Evolutionary conservation across 2,888 invertebrate species (phyloP).

Genomic region (Drosophila paramelanica): DNA sequence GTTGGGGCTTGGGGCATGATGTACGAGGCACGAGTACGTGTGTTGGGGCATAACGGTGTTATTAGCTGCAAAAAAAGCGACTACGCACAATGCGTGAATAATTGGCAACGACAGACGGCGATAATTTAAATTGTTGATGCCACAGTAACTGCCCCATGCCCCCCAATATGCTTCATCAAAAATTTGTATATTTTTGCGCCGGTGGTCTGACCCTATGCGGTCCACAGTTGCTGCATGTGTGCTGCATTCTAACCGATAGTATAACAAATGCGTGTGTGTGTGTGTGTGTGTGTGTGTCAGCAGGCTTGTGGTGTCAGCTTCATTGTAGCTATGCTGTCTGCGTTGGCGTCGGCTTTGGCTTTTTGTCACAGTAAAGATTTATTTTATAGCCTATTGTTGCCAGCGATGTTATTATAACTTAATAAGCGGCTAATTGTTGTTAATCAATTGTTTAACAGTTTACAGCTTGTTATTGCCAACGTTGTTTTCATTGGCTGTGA

Average conservation of each 20-base stretch:
- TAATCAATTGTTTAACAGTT: slow-evolving; percentile 84
- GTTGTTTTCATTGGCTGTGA: slow-evolving; percentile 37
- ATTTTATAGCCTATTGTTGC: slow-evolving; percentile 57
- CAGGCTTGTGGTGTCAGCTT: slow-evolving; percentile 5
- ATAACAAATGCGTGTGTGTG: slow-evolving; percentile 8
- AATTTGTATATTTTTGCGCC: slow-evolving; percentile 29
- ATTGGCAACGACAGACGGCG: slow-evolving; percentile 64
- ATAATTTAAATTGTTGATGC: slow-evolving; percentile 72
- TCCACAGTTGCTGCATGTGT: slow-evolving; percentile 1
- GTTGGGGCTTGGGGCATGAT: slow-evolving; percentile 5
- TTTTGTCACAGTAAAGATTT: slow-evolving; percentile 56
- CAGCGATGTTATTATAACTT: slow-evolving; percentile 74
- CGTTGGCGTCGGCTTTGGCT: slow-evolving; percentile 33
- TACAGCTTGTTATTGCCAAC: slow-evolving; percentile 64
- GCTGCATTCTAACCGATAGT: slow-evolving; percentile 64
- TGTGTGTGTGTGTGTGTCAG: too few species aligned
- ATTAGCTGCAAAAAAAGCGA: slow-evolving; percentile 51
- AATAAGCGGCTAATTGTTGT: slow-evolving; percentile 83
- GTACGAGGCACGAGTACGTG: slow-evolving; percentile 5
- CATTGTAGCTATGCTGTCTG: slow-evolving; percentile 11
- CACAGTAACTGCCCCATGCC: slow-evolving; percentile 35
- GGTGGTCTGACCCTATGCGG: slow-evolving; percentile 26
- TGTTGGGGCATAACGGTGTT: slow-evolving; percentile 38
- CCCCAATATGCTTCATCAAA: slow-evolving; percentile 38
- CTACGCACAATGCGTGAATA: slow-evolving; percentile 73